A percentile compares a stretch with the other conserved stretches of the same genome.
Conservation (phyloP, 2,888 invertebrate genomes). For the Protonemura montana region DNA sequence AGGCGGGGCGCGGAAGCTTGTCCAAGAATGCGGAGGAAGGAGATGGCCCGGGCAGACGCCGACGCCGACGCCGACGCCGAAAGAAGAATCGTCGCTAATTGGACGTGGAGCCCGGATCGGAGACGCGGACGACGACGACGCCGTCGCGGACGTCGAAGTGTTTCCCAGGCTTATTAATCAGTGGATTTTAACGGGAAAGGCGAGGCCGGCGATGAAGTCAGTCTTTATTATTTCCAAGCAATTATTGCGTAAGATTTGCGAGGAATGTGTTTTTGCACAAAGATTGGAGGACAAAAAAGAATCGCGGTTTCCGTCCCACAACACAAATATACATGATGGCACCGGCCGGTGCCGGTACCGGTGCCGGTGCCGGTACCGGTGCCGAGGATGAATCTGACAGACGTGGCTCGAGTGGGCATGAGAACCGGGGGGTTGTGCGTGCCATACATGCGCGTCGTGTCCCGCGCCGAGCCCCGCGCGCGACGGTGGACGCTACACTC, state of each 20-base stretch:
- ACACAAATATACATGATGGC: slow-evolving; percentile 9
- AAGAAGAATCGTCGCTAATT: background rate
- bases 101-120: background rate
- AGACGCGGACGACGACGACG: background rate
- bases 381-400: background rate
- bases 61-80: too few species aligned
- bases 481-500: background rate
- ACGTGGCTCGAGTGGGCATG: background rate
- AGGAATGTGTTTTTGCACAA: background rate
- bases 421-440: background rate
- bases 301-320: background rate
- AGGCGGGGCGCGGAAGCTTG: background rate
- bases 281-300: background rate
- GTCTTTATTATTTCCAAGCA: background rate
- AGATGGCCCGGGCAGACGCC: background rate
- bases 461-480: background rate
- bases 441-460: background rate
- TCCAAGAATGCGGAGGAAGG: slow-evolving; percentile 22
- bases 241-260: background rate
- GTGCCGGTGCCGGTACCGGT: too few species aligned
- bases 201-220: background rate
- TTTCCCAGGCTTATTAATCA: slow-evolving; percentile 32
- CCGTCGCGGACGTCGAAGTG: background rate
- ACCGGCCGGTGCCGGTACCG: too few species aligned
- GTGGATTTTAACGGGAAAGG: background rate